phyloP scores from a whole-genome alignment of 2,797 vertebrate species.

The Pseudomugil gertrudae region DNA sequence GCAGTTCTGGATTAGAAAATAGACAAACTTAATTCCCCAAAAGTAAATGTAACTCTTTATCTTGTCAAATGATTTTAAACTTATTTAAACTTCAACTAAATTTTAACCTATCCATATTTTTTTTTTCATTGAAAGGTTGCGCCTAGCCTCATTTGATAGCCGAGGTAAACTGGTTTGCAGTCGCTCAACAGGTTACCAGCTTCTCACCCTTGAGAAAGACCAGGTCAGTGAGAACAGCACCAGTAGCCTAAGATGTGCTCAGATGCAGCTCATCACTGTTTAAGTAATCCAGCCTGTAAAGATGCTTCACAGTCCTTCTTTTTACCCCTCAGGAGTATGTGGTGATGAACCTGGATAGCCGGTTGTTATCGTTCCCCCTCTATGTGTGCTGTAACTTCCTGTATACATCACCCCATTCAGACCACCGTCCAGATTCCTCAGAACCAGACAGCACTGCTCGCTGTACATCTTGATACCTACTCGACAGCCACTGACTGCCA shows the following conservation, averaged over 20 bases:
- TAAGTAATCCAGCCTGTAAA: not conserved
- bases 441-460: constrained; percentile 71
- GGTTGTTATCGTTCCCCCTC: constrained; percentile 91
- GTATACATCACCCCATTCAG: constrained; percentile 87
- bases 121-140: constrained; percentile 81
- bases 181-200: constrained; percentile 93
- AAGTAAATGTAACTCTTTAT: not conserved
- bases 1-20: not conserved
- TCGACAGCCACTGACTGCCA: constrained; percentile 9
- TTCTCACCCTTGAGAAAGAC: constrained; percentile 95
- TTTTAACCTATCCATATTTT: not conserved
- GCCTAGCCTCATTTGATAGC: constrained; percentile 92
- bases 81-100: not conserved
- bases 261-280: not conserved
- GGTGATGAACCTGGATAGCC: constrained; percentile 96
- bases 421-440: constrained; percentile 78
- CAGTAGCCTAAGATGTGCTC: not conserved
- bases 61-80: not conserved
- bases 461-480: constrained; percentile 67
- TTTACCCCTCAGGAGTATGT: constrained; percentile 88
- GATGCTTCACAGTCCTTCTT: not conserved
- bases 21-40: not conserved
- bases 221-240: constrained; percentile 80
- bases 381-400: constrained; percentile 98
- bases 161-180: constrained; percentile 92